Evolutionary conservation across 2,888 invertebrate species (phyloP).

Genomic region (Cetonia aurata): DNA sequence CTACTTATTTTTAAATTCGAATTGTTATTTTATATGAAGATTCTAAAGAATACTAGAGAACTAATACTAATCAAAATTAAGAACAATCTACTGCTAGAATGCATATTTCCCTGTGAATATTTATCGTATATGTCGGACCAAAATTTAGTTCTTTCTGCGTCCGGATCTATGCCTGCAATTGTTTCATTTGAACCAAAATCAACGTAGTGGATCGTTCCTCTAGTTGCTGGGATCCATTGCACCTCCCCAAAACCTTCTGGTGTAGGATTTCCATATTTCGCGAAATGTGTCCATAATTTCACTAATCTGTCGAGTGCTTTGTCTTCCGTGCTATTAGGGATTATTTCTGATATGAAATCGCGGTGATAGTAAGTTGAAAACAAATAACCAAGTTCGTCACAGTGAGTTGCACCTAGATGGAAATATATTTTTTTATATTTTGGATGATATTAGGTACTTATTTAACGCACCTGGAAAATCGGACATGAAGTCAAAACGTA

Average conservation of each 20-base stretch:
- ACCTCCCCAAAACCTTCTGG: conserved; percentile 45
- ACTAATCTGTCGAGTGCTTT: conserved; percentile 51
- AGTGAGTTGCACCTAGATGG: conserved; percentile 38
- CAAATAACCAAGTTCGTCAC: conserved; percentile 39
- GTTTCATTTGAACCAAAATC: conserved; percentile 57
- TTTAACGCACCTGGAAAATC: conserved; percentile 17
- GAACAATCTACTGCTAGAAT: not conserved
- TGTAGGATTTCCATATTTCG: conserved; percentile 55
- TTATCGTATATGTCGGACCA: conserved; percentile 53
- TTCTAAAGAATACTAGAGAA: no score
- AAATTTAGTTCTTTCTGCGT: conserved; percentile 55
- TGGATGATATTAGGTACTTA: no score
- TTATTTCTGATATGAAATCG: conserved; percentile 42
- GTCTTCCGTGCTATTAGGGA: conserved; percentile 51
- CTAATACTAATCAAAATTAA: not conserved
- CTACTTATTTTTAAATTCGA: no score
- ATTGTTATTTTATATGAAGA: no score
- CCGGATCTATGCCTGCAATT: conserved; percentile 53
- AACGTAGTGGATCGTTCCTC: conserved; percentile 54
- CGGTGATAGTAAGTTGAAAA: conserved; percentile 20
- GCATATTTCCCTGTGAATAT: not conserved
- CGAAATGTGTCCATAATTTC: conserved; percentile 58
- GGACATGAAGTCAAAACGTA: not conserved
- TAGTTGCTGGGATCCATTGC: conserved; percentile 55
- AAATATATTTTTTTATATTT: not conserved